Base-by-base conservation (phyloP, 2,113 vertebrate species). In the Chaetodon trifascialis region DNA sequence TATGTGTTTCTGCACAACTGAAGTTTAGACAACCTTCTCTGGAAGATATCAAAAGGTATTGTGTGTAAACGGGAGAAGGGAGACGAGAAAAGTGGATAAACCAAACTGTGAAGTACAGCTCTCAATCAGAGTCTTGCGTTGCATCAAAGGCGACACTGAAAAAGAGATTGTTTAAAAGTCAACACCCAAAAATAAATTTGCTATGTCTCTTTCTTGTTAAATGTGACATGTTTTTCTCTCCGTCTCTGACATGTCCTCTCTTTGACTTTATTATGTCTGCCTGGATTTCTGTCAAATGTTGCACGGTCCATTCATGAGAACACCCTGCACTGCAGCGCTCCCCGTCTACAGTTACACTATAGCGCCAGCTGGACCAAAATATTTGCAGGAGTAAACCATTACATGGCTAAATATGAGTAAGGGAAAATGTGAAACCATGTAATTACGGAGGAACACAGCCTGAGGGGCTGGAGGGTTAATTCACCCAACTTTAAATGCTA, bases 311-410 rank as follows among this genome's bases (percentile, higher is more conserved):
- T 84, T 80, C 62, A 63, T 4, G 30, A 79, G 44, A 60, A 47
- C 25, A 17, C 36, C 30, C 60, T 15, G 30, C 73, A 7, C 59
- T 8, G 25, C 36, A 47, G 54, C 5, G 21, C 36, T 80, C 46
- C 23, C 16, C 73, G 56, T 86, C 76, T 92, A 87, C 83, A 40
- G 86, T 88, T 90, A 86, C 91, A 83, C 72, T 49, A 2, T 15
- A 80, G 86, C 52, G 63, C 80, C 90, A 88, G 90, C 83, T 86
- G 36, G 82, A 64, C 80, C 76, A 44, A 76, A 84, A 84, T 74
- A 86, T 87, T 81, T 86, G 76, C 80, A 83, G 73, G 68, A 82
- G 74, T 83, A 89, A 91, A 88, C 79, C 88, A 91, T 92, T 90
- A 92, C 87, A 87, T 38, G 73, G 55, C 79, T 46, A 82, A 83